A percentile compares a stretch with the other conserved stretches of the same genome.
Evolutionary conservation across 2,888 invertebrate genomes (phyloP).

Genomic region (Drosophila phalerata): DNA sequence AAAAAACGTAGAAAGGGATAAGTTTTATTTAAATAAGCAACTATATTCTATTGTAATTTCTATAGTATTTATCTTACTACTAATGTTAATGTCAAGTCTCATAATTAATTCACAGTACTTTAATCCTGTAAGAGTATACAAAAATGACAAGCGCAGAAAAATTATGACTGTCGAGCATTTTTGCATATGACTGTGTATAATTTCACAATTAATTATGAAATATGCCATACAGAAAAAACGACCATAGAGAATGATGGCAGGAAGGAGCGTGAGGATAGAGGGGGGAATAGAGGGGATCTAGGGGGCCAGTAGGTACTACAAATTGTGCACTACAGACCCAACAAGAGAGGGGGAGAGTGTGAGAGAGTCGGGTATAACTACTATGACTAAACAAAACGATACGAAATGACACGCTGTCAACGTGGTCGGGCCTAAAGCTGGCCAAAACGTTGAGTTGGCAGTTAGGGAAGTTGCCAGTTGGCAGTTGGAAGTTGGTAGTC

Average conservation of each 20-base stretch:
- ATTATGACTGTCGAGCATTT: slow-evolving; percentile 64
- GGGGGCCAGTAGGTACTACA: slow-evolving; percentile 27
- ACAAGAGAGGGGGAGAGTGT: background rate
- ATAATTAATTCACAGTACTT: background rate
- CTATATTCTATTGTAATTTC: background rate
- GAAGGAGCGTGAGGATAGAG: slow-evolving; percentile 2
- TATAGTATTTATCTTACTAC: background rate
- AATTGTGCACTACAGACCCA: slow-evolving; percentile 47
- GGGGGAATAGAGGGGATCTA: background rate
- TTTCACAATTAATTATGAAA: slow-evolving; percentile 81
- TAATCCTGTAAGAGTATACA: slow-evolving; percentile 36
- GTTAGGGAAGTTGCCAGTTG: slow-evolving; percentile 34
- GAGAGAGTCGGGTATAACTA: slow-evolving; percentile 42
- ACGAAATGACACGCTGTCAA: slow-evolving; percentile 79
- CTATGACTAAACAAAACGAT: slow-evolving; percentile 81
- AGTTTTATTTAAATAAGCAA: background rate
- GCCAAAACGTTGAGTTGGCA: slow-evolving; percentile 24
- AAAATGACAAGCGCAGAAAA: slow-evolving; percentile 67
- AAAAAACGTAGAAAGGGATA: no score
- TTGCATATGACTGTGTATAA: slow-evolving; percentile 75
- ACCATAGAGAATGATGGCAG: slow-evolving; percentile 17
- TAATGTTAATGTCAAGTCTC: background rate
- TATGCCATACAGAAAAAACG: slow-evolving; percentile 56
- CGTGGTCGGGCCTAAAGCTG: slow-evolving; percentile 53
- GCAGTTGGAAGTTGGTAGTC: slow-evolving; percentile 48